Conservation (phyloP, 2,888 invertebrate species). For the Caenorhabditis panamensis region DNA sequence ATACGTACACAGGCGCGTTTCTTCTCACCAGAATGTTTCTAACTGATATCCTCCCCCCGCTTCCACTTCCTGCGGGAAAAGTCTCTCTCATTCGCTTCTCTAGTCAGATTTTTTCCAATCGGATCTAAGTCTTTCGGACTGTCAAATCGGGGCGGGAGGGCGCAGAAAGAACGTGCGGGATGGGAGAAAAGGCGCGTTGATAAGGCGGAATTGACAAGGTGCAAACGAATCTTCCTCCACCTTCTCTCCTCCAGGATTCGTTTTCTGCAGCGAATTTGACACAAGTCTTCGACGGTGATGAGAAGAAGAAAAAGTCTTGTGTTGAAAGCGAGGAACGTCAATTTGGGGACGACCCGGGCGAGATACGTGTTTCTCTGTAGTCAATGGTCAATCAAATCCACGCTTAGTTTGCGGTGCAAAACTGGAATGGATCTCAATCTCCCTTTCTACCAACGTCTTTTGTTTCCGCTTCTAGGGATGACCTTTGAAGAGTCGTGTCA, state of each 20-base stretch:
- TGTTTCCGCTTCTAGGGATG: constrained; percentile 1
- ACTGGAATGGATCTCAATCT: constrained; percentile 37
- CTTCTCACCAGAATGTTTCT: constrained; percentile 18
- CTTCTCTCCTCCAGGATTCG: constrained; percentile 27
- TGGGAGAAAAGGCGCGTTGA: constrained; percentile 20
- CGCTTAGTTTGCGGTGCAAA: constrained; percentile 31
- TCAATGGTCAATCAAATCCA: constrained; percentile 45
- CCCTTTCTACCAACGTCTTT: not conserved
- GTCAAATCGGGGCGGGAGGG: not conserved
- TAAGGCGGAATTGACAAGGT: constrained; percentile 52
- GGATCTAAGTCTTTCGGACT: constrained; percentile 23
- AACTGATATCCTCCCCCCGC: constrained; percentile 19
- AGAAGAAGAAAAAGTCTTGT: constrained; percentile 37
- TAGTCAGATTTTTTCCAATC: constrained; percentile 21
- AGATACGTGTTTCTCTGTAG: constrained; percentile 23
- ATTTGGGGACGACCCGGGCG: not conserved
- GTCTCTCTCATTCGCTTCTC: not conserved
- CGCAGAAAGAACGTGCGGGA: constrained; percentile 43
- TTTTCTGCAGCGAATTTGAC: constrained; percentile 39
- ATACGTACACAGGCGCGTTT: constrained; percentile 16
- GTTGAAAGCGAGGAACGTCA: constrained; percentile 30
- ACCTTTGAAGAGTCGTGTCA: constrained; percentile 7
- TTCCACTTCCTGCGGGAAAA: constrained; percentile 2
- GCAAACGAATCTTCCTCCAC: constrained; percentile 29
- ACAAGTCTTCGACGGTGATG: constrained; percentile 32